Base-by-base conservation (phyloP, 2,797 vertebrate species). In the Betta splendens region DNA sequence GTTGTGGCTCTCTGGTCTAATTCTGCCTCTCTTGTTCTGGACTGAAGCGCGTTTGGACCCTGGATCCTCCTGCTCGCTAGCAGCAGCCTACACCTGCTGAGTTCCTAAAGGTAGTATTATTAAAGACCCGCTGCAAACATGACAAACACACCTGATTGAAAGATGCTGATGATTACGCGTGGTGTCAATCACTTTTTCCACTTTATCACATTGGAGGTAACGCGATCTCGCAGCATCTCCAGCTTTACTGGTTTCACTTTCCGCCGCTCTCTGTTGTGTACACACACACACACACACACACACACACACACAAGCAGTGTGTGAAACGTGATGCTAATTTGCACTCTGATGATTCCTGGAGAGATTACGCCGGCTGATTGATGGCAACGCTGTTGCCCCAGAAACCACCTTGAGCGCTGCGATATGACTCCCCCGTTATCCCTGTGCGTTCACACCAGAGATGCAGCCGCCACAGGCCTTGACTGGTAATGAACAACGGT, bases 341-440 rank as follows among this genome's bases (percentile, higher is more conserved):
- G 79, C 81, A 89, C 89, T 86, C 80, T 69, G 79, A 75, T 79
- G 74, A 83, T 86, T 79, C 72, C 64, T 39, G 16, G 55, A 35
- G 58, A 85, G 84, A 88, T 90, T 88, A 85, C 81, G 80, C 48
- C 28, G 16, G 54, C 73, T 89, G 89, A 91, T 89, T 89, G 87
- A 91, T 91, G 86, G 80, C 72, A 75, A 63, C 37, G 65, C 72
- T 29, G 80, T 86, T 81, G 83, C 83, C 87, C 85, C 86, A 86
- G 87, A 89, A 90, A 87, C 85, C 84, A 90, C 88, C 88, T 89
- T 82, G 86, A 79, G 81, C 51, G 72, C 79, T 75, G 77, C 60
- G 75, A 83, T 80, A 77, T 70, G 88, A 79, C 79, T 84, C 78
- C 62, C 58, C 72, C 45, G 74, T 82, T 85, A 88, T 88, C 86